These are phyloP conservation scores for Nothobranchius kuhntae DNA, from an alignment of 2,113 vertebrate species.

Conservation along the genomic window DNA sequence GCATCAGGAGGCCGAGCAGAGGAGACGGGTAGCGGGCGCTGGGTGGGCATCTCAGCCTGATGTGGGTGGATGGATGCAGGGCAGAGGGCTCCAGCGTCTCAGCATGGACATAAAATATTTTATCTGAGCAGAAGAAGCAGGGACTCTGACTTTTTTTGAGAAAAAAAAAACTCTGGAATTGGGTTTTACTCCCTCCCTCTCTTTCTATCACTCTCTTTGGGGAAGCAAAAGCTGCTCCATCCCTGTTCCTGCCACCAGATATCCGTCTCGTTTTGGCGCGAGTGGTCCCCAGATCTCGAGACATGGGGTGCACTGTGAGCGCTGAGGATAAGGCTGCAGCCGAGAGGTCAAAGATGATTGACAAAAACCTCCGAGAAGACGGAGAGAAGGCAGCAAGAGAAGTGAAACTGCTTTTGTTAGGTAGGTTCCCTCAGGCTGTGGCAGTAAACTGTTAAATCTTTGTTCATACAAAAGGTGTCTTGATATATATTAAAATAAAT, in stretches of 20 bases:
- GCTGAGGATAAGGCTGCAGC: conserved; percentile 94
- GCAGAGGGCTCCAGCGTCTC: conserved; percentile 8
- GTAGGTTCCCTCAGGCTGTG: conserved; percentile 70
- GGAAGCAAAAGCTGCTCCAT: conserved; percentile 8
- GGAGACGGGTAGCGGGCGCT: not conserved
- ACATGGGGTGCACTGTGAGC: conserved; percentile 94
- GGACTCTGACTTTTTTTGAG: conserved; percentile 12
- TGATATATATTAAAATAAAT: too few species aligned
- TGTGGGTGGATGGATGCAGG: conserved; percentile 28
- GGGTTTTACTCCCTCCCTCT: conserved; percentile 11
- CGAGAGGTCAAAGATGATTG: conserved; percentile 96
- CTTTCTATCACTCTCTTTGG: conserved; percentile 18
- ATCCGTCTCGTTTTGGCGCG: not conserved
- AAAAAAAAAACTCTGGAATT: not conserved
- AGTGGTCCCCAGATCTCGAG: conserved; percentile 60
- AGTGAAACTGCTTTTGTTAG: conserved; percentile 92
- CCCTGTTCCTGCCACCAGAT: conserved; percentile 1
- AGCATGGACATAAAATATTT: conserved; percentile 44
- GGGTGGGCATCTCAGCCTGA: conserved; percentile 14
- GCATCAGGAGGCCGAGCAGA: conserved; percentile 9
- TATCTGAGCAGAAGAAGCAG: not conserved
- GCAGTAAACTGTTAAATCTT: not conserved
- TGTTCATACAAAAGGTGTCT: too few species aligned
- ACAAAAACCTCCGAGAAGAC: conserved; percentile 94
- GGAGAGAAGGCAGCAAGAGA: conserved; percentile 95